Base-by-base conservation (phyloP, 1,140 invertebrate genomes). In the Hermetia illucens region DNA sequence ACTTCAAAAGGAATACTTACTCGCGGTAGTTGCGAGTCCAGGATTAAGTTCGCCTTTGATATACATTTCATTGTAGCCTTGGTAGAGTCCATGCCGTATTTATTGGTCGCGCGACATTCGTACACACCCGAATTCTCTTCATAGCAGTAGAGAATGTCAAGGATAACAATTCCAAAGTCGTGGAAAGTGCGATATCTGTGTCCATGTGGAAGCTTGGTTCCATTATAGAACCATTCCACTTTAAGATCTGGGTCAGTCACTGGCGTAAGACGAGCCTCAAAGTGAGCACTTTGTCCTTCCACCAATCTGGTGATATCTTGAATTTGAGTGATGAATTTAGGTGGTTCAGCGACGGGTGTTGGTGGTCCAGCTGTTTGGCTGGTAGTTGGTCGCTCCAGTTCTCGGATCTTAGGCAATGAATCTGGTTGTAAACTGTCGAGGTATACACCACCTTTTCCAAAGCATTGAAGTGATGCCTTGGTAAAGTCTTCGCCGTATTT, bases 71-170 rank as follows among this genome's bases (percentile, higher is more conserved):
- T 63, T 12, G 71, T 78, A 8, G 89, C 84, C 47, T 77, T 83
- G 0, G 91, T 95, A 1, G 73, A 70, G 58, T 92, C 90, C 52
- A 80, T 71, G n/a, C 91, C 91, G 40, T 88, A 74, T 58, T 89
- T 85, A 52, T 96, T 96, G 10, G 79, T 79, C 15, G 93, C 91
- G 44, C 88, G 71, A 55, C 88, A 91, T 66, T 92, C 87, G 52
- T 91, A 93, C 15, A 80, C 74, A 21, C 93, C 92, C 33, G 87
- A 91, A 61, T 98, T 95, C 66, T 97, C 91, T 62, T 89, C 88
- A 54, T 95, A 96, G 48, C 89, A 94, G 56, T 95, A 97, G 2
- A 96, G 64, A 42, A 98, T 93, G 51, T 96, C 92, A 40, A 98
- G 69, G 48, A 94, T 91, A 21, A 96, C 92, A 55, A 94, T 91